Evolutionary conservation across 2,888 invertebrate genomes (phyloP).

Genomic region (Habroteleia sp.): DNA sequence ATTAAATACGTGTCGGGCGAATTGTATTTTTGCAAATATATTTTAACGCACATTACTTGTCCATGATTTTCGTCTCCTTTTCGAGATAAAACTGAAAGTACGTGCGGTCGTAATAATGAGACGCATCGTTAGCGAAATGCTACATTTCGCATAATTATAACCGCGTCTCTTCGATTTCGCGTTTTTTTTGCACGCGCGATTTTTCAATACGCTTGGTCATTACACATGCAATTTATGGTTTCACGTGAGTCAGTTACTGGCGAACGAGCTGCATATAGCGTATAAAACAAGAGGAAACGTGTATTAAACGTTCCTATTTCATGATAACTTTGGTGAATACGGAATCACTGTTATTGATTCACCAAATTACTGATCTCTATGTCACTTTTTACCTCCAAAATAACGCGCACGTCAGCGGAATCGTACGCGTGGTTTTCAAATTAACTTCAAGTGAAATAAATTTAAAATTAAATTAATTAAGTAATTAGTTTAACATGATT

Average conservation of each 20-base stretch:
- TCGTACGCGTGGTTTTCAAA: not conserved
- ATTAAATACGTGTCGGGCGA: too few species aligned
- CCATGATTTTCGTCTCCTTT: constrained; percentile 6
- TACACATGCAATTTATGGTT: not conserved
- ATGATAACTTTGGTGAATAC: too few species aligned
- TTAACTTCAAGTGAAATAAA: not conserved
- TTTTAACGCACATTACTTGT: too few species aligned
- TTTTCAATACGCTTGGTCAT: constrained; percentile 7
- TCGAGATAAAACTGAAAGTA: not conserved
- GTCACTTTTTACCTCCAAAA: too few species aligned
- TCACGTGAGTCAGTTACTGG: not conserved
- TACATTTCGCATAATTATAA: constrained; percentile 30
- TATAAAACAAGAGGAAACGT: too few species aligned
- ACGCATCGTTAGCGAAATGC: constrained; percentile 33
- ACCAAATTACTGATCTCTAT: too few species aligned
- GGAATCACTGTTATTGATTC: too few species aligned
- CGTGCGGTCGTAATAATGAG: constrained; percentile 31
- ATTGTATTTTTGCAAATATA: too few species aligned
- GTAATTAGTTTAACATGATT: not conserved
- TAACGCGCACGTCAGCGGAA: too few species aligned
- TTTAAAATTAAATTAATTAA: constrained; percentile 2
- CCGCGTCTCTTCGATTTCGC: constrained; percentile 27
- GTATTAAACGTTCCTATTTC: too few species aligned
- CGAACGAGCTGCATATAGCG: too few species aligned
- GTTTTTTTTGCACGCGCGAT: too few species aligned